Percentiles rank a stretch among this genome's conserved stretches.
phyloP scores from a whole-genome alignment of 2,113 vertebrate species.

The Varanus komodoensis region DNA sequence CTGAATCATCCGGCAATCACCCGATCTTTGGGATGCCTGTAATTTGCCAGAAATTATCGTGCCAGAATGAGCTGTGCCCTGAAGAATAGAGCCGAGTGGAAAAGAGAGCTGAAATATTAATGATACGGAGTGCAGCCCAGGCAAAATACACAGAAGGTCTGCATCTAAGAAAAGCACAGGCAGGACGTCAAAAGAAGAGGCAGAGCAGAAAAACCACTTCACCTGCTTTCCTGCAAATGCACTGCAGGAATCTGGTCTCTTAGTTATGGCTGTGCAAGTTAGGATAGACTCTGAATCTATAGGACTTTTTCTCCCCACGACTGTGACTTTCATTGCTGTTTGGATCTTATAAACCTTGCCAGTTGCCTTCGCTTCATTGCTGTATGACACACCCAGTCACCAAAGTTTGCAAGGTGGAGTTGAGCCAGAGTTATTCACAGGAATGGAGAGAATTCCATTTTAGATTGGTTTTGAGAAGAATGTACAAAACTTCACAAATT shows the following conservation, averaged over 20 bases:
- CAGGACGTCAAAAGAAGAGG: background rate
- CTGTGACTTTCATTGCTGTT: background rate
- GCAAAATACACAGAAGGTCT: constrained; percentile 13
- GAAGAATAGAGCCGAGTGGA: constrained; percentile 26
- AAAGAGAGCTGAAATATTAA: constrained; percentile 70
- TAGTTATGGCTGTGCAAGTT: background rate
- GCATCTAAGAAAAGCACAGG: constrained; percentile 42
- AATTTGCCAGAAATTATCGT: constrained; percentile 48
- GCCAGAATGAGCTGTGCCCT: constrained; percentile 44
- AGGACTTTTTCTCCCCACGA: background rate
- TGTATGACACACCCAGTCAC: background rate
- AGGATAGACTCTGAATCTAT: background rate
- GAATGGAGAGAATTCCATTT: no score
- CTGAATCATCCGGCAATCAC: background rate
- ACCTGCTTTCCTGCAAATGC: background rate
- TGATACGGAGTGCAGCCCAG: constrained; percentile 7
- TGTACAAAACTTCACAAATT: no score
- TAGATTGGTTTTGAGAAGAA: no score
- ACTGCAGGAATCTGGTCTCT: background rate
- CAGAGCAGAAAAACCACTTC: background rate
- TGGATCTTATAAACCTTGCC: background rate
- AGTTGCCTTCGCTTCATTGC: background rate
- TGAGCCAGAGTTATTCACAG: background rate
- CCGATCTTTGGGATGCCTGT: background rate
- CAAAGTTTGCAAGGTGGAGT: background rate